Base-by-base conservation (phyloP, 2,113 vertebrate species). In the Cyprinodon variegatus region DNA sequence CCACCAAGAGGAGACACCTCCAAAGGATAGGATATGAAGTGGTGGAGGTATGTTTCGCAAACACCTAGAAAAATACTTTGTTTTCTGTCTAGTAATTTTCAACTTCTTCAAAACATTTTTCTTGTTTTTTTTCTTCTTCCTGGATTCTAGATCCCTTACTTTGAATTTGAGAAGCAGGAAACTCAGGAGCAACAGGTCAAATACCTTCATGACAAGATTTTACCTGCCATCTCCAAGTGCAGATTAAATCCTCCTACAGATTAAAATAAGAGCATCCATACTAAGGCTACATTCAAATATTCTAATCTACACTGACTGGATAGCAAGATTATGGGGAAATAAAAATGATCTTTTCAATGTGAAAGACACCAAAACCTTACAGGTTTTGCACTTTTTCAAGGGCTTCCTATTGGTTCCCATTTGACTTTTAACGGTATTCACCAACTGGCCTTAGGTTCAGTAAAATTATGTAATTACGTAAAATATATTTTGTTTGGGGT, bases 1-100 rank as follows among this genome's bases (percentile, higher is more conserved):
- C 70, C 61, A 78, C 89, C 2, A 90, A 90, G 67, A 87, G 81
- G 66, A 76, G 89, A 43, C 89, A 89, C 74, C 85, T 87, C 22
- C 22, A 53, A 8, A 78, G 73, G 20, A 78, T 77, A 71, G 86
- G 89, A 43, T 69, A 79, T n/a, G 72, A 81, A 36, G 64, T 88
- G 71, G 78, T 90, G 48, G 82, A 88, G 86, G 88, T 76, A 60
- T 12, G 69, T 11, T 14, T 43, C 15, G 29, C 36, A n/a, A 65
- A 37, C 4, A 14, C 6, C 13, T 38, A 8, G 37, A 17, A 17
- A 0, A 13, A 29, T 29, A 29, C 29, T 29, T 7, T 20, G 0
- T 48, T 7, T 15, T 11, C 29, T 41, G 17, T 17, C 39, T 22
- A 36, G 37, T 8, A 62, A 50, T 72, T 36, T 70, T 29, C 7